Base-by-base conservation (phyloP, 2,888 invertebrate species). In the Griposia aprilina region DNA sequence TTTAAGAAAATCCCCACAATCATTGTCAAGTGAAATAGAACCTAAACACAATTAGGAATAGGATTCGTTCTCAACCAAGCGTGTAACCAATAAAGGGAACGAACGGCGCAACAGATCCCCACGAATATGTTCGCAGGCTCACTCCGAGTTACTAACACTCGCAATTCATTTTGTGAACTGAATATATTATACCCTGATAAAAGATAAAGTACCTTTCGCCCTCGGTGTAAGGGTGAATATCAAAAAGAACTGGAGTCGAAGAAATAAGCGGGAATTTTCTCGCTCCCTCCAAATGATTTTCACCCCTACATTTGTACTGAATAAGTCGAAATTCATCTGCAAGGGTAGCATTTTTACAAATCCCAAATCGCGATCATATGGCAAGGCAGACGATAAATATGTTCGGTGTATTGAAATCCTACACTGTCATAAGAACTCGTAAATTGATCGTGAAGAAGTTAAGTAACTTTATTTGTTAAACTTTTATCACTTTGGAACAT, bases 91-190 rank as follows among this genome's bases (percentile, higher is more conserved):
- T 95, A 95, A 95, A 93, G 92, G 93, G 93, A 92, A 92, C 91
- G 94, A 94, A 94, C 93, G 93, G 93, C 94, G 95, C 96, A 96
- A 96, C 96, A 96, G 96, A 96, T 96, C 95, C 94, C 94, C 88
- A 92, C 94, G 96, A 97, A 97, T 96, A 96, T 96, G 96, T 96
- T 97, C 96, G 93, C 95, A 94, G 95, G 94, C 96, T 96, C 97
- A 95, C 95, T 96, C 95, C 89, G 94, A 97, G 96, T 96, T 96
- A 96, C 95, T 96, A 96, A 96, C 96, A 96, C 95, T 95, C 95
- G 95, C 96, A 96, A 97, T 97, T 97, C 96, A 97, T 97, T 96
- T 96, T 96, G 96, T 93, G 95, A 96, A 96, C 96, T 95, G 97
- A 97, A 97, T 97, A 97, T 94, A 96, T 97, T 97, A 96, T 89